A percentile compares a stretch with the other conserved stretches of the same genome.
phyloP scores from a whole-genome alignment of 1,140 invertebrate species.

The Anadara kagoshimensis region DNA sequence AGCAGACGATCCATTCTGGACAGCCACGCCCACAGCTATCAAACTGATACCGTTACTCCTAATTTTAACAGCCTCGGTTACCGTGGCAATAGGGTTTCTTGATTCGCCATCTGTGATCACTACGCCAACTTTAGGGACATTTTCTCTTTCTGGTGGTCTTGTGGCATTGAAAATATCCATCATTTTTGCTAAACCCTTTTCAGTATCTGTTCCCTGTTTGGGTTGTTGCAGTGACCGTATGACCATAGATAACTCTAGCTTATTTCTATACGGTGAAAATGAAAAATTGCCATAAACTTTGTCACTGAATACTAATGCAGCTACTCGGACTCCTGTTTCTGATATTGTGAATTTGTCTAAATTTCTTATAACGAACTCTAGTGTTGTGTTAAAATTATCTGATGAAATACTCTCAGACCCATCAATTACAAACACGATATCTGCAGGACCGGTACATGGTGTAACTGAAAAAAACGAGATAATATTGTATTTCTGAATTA shows the following conservation, averaged over 20 bases:
- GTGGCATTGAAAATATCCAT: too few relatives aligned
- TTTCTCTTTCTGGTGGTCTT: too few relatives aligned
- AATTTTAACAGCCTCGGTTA: background rate
- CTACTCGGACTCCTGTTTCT: background rate
- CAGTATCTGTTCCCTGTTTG: too few relatives aligned
- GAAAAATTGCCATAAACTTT: background rate
- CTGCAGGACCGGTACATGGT: background rate
- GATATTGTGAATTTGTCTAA: background rate
- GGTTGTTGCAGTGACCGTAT: too few relatives aligned
- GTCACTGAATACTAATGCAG: background rate
- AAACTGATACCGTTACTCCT: background rate
- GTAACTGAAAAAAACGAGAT: background rate
- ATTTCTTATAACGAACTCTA: background rate
- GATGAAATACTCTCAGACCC: slow-evolving; percentile 1
- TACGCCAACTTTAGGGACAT: slow-evolving; percentile 9
- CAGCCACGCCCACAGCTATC: slow-evolving; percentile 11
- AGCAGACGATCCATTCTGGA: background rate
- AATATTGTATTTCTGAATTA: too few relatives aligned
- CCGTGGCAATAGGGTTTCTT: background rate
- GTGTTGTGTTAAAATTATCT: background rate
- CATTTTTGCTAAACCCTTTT: too few relatives aligned
- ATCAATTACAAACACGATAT: background rate
- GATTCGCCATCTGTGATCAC: slow-evolving; percentile 23
- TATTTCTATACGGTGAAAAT: too few relatives aligned
- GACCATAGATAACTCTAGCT: too few relatives aligned